Conservation (phyloP, 2,888 invertebrate genomes). For the Lasioglossum villosulum region DNA sequence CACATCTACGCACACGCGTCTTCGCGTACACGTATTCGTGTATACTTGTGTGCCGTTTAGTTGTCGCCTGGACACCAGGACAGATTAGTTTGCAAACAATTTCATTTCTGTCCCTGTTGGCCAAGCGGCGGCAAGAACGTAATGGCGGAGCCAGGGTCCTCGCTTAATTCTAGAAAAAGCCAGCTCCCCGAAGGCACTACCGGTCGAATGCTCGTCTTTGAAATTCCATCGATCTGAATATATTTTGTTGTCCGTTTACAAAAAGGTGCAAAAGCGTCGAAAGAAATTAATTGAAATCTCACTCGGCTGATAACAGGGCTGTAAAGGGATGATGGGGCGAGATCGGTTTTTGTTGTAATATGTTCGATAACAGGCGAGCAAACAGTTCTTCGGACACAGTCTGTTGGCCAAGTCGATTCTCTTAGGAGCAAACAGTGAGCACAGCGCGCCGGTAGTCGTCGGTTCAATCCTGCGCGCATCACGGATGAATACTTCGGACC, state of each 20-base stretch:
- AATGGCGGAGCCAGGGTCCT: background rate
- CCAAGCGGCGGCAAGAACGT: constrained; percentile 31
- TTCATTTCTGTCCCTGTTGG: constrained; percentile 68
- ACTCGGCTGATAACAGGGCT: background rate
- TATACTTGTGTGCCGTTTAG: constrained; percentile 36
- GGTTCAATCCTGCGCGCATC: constrained; percentile 20
- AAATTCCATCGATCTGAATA: too few species aligned
- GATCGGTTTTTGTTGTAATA: background rate
- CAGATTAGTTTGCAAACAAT: constrained; percentile 75
- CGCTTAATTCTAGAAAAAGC: constrained; percentile 17
- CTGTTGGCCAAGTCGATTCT: background rate
- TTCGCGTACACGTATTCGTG: background rate
- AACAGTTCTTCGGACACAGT: background rate
- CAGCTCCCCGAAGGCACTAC: too few species aligned
- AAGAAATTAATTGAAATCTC: background rate
- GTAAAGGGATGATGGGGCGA: background rate
- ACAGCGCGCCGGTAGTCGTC: background rate
- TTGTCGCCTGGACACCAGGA: constrained; percentile 61
- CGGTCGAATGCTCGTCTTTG: too few species aligned
- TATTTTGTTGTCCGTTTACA: too few species aligned
- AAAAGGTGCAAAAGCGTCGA: background rate
- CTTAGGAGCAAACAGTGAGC: background rate
- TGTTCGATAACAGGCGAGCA: constrained; percentile 2
- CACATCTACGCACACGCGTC: background rate
- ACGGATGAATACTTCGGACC: constrained; percentile 4